Conservation (phyloP, 2,797 vertebrate species). For the Fistularia tabacaria region DNA sequence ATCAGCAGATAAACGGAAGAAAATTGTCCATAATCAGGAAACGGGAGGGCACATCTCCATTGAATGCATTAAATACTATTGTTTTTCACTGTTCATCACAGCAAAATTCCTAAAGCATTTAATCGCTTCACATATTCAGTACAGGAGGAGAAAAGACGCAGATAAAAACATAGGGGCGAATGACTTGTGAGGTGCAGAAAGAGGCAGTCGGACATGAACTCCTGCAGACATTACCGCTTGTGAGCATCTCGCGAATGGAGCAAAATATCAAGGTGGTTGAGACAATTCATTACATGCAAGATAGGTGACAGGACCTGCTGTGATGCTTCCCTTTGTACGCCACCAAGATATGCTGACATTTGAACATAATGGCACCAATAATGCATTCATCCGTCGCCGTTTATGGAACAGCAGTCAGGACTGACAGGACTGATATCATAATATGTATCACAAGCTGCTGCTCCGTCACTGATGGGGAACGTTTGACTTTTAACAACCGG, state of each 20-base stretch:
- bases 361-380: slow-evolving; percentile 60
- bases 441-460: slow-evolving; percentile 33
- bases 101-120: too few species aligned
- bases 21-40: too few species aligned
- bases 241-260: slow-evolving; percentile 9
- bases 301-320: slow-evolving; percentile 43
- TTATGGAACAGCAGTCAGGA: slow-evolving; percentile 49
- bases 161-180: too few species aligned
- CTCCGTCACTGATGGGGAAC: slow-evolving; percentile 26
- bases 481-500: slow-evolving; percentile 40
- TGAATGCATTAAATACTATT: too few species aligned
- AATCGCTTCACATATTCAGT: too few species aligned
- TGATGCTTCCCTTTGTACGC: slow-evolving; percentile 19
- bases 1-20: too few species aligned
- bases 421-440: slow-evolving; percentile 26
- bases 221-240: slow-evolving; percentile 22
- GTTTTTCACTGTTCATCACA: too few species aligned
- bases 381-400: slow-evolving; percentile 55
- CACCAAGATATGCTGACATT: slow-evolving; percentile 57
- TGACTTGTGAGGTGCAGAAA: too few species aligned
- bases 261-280: slow-evolving; percentile 4
- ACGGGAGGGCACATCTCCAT: too few species aligned
- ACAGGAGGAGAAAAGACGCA: too few species aligned
- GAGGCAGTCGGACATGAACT: background rate
- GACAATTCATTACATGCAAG: slow-evolving; percentile 44